These are phyloP conservation scores for Lochmaea crataegi DNA, from an alignment of 2,888 invertebrate genomes.

Conservation along the genomic window DNA sequence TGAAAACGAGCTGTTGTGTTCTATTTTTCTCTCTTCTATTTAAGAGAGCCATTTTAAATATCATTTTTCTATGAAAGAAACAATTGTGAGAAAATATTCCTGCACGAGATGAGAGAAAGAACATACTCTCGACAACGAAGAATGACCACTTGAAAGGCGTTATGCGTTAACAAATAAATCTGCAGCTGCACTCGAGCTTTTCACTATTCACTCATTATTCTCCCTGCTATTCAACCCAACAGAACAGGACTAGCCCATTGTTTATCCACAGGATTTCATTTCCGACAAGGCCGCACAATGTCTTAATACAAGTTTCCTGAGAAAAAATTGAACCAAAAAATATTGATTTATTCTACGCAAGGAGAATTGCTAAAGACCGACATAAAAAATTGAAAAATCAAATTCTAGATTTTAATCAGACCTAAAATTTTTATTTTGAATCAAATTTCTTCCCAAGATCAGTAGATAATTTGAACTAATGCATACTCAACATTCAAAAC, in stretches of 20 bases:
- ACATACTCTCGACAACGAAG: constrained; percentile 5
- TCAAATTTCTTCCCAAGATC: no score
- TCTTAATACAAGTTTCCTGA: no score
- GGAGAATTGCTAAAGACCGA: no score
- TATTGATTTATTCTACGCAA: no score
- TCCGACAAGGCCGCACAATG: neutral
- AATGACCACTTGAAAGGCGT: constrained; percentile 27
- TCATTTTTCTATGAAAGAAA: constrained; percentile 3
- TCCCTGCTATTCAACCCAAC: constrained; percentile 11
- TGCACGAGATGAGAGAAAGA: constrained; percentile 6
- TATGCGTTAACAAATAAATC: constrained; percentile 26
- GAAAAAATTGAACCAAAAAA: no score
- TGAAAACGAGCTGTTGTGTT: neutral
- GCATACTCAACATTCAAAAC: no score
- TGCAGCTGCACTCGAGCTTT: constrained; percentile 28
- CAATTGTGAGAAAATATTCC: constrained; percentile 19
- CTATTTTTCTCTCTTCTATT: neutral
- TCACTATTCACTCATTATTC: constrained; percentile 21
- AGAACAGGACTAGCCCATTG: neutral
- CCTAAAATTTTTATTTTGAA: no score
- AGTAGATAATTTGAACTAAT: no score
- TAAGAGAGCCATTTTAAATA: neutral
- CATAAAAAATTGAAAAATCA: no score
- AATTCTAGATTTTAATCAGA: no score
- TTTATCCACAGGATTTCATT: neutral